A percentile compares a stretch with the other conserved stretches of the same genome.
Conservation (phyloP, 2,888 invertebrate genomes). For the Pseudococcus longispinus region DNA sequence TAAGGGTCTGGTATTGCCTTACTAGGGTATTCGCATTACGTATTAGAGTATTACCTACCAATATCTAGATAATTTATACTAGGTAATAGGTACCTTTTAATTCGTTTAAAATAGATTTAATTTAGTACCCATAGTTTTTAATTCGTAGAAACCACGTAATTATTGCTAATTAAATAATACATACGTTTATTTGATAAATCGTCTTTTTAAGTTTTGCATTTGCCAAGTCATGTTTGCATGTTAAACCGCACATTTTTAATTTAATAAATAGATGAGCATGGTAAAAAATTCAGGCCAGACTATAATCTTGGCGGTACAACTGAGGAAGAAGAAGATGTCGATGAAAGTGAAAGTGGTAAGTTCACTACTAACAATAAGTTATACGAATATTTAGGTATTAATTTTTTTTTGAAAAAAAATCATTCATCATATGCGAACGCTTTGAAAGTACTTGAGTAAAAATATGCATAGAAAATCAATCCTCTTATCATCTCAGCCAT, state of each 20-base stretch:
- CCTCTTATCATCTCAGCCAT: background rate
- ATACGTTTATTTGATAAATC: background rate
- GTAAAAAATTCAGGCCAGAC: slow-evolving; percentile 59
- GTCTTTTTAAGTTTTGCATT: background rate
- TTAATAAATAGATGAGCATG: slow-evolving; percentile 59
- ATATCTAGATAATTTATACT: background rate
- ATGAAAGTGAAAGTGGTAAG: slow-evolving; percentile 54
- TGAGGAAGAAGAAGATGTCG: slow-evolving; percentile 59
- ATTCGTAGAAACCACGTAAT: background rate
- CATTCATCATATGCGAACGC: slow-evolving; percentile 10
- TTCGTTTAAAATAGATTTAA: background rate
- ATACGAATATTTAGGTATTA: background rate
- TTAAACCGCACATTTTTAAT: slow-evolving; percentile 45
- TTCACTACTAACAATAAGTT: background rate
- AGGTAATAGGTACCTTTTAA: background rate
- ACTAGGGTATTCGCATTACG: background rate
- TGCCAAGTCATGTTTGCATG: slow-evolving; percentile 37
- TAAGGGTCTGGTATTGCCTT: background rate
- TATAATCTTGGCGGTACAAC: slow-evolving; percentile 59
- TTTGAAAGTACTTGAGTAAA: background rate
- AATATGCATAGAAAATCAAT: background rate
- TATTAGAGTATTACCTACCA: background rate
- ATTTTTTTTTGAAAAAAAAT: background rate
- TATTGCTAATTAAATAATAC: background rate
- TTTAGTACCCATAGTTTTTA: background rate